Conservation (phyloP, 37 sponge, comb jelly and placozoan genomes). For the Ephydatia muelleri region DNA sequence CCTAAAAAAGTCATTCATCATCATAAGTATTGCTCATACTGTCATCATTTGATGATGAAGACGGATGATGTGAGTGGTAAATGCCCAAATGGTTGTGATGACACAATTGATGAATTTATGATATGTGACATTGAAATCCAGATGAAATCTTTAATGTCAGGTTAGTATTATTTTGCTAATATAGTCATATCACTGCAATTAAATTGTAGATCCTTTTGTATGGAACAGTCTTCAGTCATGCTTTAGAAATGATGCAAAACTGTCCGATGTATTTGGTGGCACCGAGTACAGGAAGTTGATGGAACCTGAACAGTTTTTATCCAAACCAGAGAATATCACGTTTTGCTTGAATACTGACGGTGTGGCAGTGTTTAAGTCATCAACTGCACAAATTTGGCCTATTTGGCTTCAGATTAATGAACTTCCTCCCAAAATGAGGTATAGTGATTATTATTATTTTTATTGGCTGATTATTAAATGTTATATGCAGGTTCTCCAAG, state of each 20-base stretch:
- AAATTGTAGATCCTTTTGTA: background rate
- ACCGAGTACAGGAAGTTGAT: background rate
- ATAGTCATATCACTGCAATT: background rate
- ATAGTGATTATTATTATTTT: too few species aligned
- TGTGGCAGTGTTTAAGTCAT: background rate
- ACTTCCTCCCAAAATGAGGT: slow-evolving; percentile 1
- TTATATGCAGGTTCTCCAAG: too few species aligned
- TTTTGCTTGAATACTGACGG: background rate
- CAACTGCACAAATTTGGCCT: background rate
- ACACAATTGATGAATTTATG: background rate
- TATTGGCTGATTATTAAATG: background rate
- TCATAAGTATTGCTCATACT: background rate
- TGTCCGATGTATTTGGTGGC: background rate
- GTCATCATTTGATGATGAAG: background rate
- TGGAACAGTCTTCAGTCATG: background rate
- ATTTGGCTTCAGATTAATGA: slow-evolving; percentile 1
- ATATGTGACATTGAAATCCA: background rate
- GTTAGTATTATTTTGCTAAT: background rate
- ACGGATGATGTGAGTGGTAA: background rate
- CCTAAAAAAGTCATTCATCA: background rate
- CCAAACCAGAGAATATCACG: background rate
- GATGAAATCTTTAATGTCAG: slow-evolving; percentile 1
- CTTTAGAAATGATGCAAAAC: slow-evolving; percentile 1
- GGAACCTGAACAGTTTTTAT: slow-evolving; percentile 1
- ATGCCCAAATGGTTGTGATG: slow-evolving; percentile 1